Evolutionary conservation across 1,140 invertebrate species (phyloP).

Genomic region (Trichonephila inaurata): DNA sequence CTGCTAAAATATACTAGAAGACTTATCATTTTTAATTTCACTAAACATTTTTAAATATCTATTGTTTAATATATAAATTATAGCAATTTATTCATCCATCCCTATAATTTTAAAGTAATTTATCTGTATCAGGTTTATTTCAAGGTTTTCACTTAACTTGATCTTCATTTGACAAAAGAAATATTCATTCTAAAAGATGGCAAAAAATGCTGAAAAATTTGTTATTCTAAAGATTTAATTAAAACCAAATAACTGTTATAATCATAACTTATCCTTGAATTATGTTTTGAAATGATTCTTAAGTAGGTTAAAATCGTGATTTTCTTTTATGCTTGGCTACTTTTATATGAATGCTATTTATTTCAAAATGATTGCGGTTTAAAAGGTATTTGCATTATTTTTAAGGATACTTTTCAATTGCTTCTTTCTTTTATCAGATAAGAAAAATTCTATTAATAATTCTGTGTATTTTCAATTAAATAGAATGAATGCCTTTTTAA

Average conservation of each 20-base stretch:
- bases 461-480: too few species aligned
- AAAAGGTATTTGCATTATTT: too few species aligned
- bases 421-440: too few species aligned
- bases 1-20: too few species aligned
- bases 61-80: too few species aligned
- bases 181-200: background rate
- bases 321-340: background rate
- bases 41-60: too few species aligned
- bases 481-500: too few species aligned
- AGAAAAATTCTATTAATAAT: too few species aligned
- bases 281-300: background rate
- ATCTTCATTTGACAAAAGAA: background rate
- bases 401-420: too few species aligned
- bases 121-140: background rate
- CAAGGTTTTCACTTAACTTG: background rate
- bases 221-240: background rate
- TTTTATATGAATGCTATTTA: too few species aligned
- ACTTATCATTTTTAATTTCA: too few species aligned
- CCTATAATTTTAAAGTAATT: background rate
- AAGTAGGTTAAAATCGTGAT: constrained; percentile 13
- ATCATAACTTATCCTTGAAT: background rate
- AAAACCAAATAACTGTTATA: background rate
- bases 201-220: background rate
- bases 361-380: too few species aligned
- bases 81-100: background rate